phyloP scores from a whole-genome alignment of 2,797 vertebrate genomes.

The Acanthornis magna region DNA sequence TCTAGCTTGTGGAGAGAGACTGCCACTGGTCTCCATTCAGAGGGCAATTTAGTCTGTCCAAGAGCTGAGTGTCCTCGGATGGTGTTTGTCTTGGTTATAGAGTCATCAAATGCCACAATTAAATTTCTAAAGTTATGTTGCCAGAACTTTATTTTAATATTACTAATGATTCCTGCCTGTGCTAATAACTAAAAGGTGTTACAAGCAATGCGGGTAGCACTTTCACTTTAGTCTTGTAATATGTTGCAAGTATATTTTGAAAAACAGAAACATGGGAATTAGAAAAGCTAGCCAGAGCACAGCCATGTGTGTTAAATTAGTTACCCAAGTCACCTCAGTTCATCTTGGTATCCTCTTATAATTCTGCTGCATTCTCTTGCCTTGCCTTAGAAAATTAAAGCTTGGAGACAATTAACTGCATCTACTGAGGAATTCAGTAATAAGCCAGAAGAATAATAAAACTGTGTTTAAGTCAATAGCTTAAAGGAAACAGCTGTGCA shows the following conservation, averaged over 20 bases:
- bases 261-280: neutral
- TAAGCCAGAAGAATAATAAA: slow-evolving; percentile 21
- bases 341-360: neutral
- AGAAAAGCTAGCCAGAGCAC: neutral
- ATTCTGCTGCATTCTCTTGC: slow-evolving; percentile 32
- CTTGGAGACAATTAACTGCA: slow-evolving; percentile 25
- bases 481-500: slow-evolving; percentile 60
- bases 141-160: neutral
- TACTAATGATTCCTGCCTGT: neutral
- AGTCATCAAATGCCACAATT: neutral
- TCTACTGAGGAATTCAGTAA: slow-evolving; percentile 36
- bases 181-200: neutral
- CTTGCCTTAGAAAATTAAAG: slow-evolving; percentile 16
- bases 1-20: neutral
- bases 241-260: neutral
- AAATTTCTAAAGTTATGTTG: neutral
- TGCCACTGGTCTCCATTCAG: neutral
- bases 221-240: neutral
- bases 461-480: slow-evolving; percentile 43
- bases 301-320: neutral
- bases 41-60: neutral
- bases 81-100: neutral
- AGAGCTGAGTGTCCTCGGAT: neutral
- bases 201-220: neutral
- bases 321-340: neutral